A percentile compares a stretch with the other conserved stretches of the same genome.
These are phyloP conservation scores for Pyrrhopygopsis socrates DNA, from an alignment of 2,888 invertebrate species.

Conservation along the genomic window DNA sequence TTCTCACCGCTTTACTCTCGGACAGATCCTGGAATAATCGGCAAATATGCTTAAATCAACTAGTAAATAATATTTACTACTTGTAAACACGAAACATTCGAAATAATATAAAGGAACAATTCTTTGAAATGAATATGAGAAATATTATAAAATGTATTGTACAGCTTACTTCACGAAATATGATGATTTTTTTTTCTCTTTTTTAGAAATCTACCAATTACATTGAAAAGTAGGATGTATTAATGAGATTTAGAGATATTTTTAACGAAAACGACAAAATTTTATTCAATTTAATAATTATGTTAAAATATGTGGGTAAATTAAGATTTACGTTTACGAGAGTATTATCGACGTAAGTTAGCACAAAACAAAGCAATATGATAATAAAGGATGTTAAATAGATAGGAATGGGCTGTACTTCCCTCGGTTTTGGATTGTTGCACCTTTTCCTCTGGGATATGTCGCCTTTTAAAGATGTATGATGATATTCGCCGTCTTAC, in stretches of 20 bases:
- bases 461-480: constrained; percentile 1
- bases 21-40: not conserved
- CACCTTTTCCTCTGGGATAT: not conserved
- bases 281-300: not conserved
- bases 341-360: not conserved
- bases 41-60: not conserved
- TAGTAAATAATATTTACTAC: not conserved
- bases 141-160: not conserved
- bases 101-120: not conserved
- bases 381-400: not conserved
- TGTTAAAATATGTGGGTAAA: not conserved
- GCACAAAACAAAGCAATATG: not conserved
- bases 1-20: too few species aligned
- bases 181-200: not conserved
- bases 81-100: not conserved
- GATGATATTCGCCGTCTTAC: not conserved
- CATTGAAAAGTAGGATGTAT: not conserved
- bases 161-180: not conserved
- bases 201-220: not conserved
- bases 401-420: constrained; percentile 6
- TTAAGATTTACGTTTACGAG: not conserved
- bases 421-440: not conserved
- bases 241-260: not conserved
- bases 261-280: not conserved
- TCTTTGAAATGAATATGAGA: not conserved